Conservation (phyloP, 1,140 invertebrate species). For the Thaumatotibia leucotreta region DNA sequence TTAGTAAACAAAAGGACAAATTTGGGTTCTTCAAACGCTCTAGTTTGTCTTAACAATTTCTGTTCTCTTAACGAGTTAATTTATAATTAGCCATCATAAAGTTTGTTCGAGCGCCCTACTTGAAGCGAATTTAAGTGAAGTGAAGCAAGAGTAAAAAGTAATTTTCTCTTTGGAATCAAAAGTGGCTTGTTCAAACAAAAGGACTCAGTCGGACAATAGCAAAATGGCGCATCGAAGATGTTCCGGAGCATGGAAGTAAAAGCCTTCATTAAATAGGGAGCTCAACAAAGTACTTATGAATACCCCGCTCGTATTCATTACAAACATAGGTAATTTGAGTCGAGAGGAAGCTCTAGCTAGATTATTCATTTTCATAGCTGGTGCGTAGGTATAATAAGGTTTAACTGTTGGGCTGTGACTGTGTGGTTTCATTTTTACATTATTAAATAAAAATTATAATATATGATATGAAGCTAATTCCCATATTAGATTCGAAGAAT, state of each 20-base stretch:
- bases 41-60: background rate
- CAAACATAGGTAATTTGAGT: background rate
- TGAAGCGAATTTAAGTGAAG: background rate
- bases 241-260: background rate
- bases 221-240: background rate
- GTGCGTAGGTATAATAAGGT: background rate
- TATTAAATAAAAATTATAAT: too few species aligned
- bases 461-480: too few species aligned
- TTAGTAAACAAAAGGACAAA: too few species aligned
- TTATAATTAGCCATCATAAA: background rate
- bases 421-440: too few species aligned
- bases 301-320: background rate
- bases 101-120: slow-evolving; percentile 1
- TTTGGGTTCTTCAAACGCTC: background rate
- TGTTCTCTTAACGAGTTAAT: background rate
- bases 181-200: slow-evolving; percentile 6
- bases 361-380: background rate
- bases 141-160: background rate
- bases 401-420: background rate
- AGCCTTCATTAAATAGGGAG: background rate
- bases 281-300: background rate
- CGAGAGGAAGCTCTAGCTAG: background rate
- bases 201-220: background rate
- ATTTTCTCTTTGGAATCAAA: slow-evolving; percentile 8
- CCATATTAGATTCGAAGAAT: too few species aligned